A percentile compares a stretch with the other conserved stretches of the same genome.
Evolutionary conservation across 2,797 vertebrate species (phyloP).

Genomic region (Pempheris klunzingeri): DNA sequence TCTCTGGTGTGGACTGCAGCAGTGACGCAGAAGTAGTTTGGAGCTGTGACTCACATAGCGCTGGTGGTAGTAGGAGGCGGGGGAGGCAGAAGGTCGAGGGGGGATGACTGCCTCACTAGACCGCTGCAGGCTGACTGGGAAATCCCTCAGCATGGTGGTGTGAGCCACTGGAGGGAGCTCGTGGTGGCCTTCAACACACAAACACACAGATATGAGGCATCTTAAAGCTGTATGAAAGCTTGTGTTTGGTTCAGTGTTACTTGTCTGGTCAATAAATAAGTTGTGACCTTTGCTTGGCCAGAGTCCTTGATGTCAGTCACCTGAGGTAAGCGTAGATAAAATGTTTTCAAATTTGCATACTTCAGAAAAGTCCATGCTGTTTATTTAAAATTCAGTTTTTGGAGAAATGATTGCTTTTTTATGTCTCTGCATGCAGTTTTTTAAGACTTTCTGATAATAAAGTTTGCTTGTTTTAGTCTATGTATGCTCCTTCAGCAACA

Average conservation of each 20-base stretch:
- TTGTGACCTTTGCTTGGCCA: background rate
- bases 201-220: constrained; percentile 9
- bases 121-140: constrained; percentile 86
- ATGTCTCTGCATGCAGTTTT: background rate
- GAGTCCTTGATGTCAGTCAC: background rate
- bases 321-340: background rate
- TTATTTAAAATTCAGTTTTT: background rate
- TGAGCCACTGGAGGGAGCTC: constrained; percentile 94
- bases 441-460: background rate
- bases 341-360: background rate
- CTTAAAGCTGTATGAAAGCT: background rate
- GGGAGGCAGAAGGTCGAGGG: constrained; percentile 61
- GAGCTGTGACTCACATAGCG: constrained; percentile 83
- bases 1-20: constrained; percentile 8
- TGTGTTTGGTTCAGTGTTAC: background rate
- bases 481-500: background rate
- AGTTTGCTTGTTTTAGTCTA: background rate
- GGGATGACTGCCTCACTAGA: constrained; percentile 85
- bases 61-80: constrained; percentile 70
- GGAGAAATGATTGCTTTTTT: background rate
- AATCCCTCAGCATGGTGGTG: constrained; percentile 95
- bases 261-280: background rate
- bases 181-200: constrained; percentile 89
- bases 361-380: background rate
- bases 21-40: background rate